Percentiles rank a stretch among this genome's conserved stretches.
phyloP scores from a whole-genome alignment of 2,797 vertebrate species.

The Dallia pectoralis region DNA sequence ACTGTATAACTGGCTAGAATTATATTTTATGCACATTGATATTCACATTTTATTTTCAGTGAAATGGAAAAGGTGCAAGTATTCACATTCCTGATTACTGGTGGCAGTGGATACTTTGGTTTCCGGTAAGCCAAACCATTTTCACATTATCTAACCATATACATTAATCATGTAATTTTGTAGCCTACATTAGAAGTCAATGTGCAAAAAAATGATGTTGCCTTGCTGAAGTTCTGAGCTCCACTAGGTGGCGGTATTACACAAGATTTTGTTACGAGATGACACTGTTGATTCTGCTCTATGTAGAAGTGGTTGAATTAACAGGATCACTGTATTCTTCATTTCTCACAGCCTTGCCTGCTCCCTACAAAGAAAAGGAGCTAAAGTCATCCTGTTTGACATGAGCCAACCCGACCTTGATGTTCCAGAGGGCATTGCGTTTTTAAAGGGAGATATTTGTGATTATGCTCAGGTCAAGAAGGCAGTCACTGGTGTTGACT shows the following conservation, averaged over 20 bases:
- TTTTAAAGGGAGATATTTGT: slow-evolving; percentile 81
- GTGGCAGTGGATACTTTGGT: slow-evolving; percentile 93
- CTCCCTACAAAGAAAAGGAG: slow-evolving; percentile 74
- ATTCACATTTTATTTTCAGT: neutral
- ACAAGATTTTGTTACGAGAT: neutral
- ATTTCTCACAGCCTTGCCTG: slow-evolving; percentile 80
- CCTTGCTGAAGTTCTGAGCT: neutral
- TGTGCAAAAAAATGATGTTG: neutral
- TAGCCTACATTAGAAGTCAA: neutral
- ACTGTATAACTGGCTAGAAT: neutral
- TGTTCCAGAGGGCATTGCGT: slow-evolving; percentile 77
- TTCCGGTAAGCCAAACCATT: slow-evolving; percentile 79
- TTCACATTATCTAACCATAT: neutral
- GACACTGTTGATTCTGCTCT: neutral
- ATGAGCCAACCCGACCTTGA: slow-evolving; percentile 64
- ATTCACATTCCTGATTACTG: slow-evolving; percentile 81
- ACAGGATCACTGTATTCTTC: neutral
- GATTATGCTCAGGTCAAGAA: slow-evolving; percentile 72
- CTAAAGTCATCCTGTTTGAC: slow-evolving; percentile 84
- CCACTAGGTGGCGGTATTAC: slow-evolving; percentile 44
- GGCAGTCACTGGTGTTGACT: slow-evolving; percentile 74
- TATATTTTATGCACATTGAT: neutral
- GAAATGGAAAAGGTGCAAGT: slow-evolving; percentile 52
- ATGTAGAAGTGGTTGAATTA: neutral
- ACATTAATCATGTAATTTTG: neutral